Percentiles rank a stretch among this genome's conserved stretches.
These are phyloP conservation scores for Scolopax bukidnonensis DNA, from an alignment of 2,797 vertebrate genomes.

Conservation along the genomic window DNA sequence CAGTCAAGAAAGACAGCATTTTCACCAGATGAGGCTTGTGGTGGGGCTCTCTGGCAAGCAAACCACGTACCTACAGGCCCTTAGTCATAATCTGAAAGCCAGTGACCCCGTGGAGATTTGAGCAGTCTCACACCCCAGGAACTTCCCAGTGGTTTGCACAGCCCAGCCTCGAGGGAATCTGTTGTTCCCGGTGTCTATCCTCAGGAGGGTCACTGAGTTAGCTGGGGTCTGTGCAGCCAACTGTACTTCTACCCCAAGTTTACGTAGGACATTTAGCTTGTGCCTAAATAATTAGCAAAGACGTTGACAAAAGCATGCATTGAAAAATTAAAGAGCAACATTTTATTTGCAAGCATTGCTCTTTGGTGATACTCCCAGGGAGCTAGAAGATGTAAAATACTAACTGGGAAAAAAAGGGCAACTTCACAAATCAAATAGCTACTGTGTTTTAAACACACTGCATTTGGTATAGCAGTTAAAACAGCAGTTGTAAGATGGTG, in stretches of 20 bases:
- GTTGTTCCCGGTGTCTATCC: neutral
- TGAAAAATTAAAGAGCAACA: neutral
- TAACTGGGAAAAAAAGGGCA: neutral
- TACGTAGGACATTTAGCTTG: neutral
- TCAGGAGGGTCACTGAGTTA: neutral
- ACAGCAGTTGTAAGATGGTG: neutral
- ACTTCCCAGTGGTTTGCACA: neutral
- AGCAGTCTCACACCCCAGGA: neutral
- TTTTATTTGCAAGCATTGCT: neutral
- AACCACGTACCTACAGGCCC: neutral
- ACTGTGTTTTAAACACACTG: neutral
- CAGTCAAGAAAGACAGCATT: neutral
- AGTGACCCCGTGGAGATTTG: accelerated
- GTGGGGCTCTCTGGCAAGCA: neutral
- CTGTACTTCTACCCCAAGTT: neutral
- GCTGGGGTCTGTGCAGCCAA: neutral
- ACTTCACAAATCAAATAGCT: neutral
- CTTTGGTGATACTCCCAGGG: neutral
- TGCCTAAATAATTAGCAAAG: neutral
- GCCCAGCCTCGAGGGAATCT: neutral
- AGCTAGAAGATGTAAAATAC: neutral
- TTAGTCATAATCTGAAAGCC: neutral
- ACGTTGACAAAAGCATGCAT: neutral
- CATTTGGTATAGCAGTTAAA: neutral
- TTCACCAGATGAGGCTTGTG: neutral